phyloP scores from a whole-genome alignment of 2,797 vertebrate species.

The Alosa sapidissima region DNA sequence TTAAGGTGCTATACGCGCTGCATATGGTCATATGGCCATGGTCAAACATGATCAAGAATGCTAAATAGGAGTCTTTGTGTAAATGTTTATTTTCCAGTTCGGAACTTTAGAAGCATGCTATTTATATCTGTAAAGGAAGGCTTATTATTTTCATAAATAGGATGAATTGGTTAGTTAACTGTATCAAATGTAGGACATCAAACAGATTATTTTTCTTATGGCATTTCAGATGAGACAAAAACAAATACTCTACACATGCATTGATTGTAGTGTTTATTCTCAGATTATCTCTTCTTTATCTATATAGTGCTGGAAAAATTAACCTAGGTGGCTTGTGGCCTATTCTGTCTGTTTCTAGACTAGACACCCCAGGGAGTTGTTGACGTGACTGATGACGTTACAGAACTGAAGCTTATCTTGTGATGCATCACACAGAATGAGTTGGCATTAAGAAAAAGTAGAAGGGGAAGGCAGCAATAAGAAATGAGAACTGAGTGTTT shows the following conservation, averaged over 20 bases:
- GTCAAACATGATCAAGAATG: not conserved
- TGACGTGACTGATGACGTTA: conserved; percentile 53
- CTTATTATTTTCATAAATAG: not conserved
- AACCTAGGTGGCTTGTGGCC: not conserved
- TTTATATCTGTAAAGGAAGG: not conserved
- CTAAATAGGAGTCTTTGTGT: conserved; percentile 21
- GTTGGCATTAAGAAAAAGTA: not conserved
- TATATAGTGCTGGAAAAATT: not conserved
- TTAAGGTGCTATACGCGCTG: not conserved
- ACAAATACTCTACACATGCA: not conserved
- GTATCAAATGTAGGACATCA: not conserved
- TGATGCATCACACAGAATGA: conserved; percentile 52
- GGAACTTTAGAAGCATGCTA: not conserved
- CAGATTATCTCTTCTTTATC: not conserved
- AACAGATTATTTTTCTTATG: not conserved
- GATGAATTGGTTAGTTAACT: not conserved
- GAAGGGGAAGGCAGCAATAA: not conserved
- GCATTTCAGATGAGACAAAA: not conserved
- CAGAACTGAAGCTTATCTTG: conserved; percentile 53
- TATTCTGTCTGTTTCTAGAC: not conserved
- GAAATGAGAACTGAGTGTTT: not conserved
- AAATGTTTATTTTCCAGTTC: not conserved
- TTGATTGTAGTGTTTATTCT: not conserved
- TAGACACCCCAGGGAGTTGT: conserved; percentile 11
- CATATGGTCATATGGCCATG: not conserved